Evolutionary conservation across 2,797 vertebrate genomes (phyloP), one percentile per base, ranked within the genome.

Genomic region (Phyllotis vaccarum): DNA sequence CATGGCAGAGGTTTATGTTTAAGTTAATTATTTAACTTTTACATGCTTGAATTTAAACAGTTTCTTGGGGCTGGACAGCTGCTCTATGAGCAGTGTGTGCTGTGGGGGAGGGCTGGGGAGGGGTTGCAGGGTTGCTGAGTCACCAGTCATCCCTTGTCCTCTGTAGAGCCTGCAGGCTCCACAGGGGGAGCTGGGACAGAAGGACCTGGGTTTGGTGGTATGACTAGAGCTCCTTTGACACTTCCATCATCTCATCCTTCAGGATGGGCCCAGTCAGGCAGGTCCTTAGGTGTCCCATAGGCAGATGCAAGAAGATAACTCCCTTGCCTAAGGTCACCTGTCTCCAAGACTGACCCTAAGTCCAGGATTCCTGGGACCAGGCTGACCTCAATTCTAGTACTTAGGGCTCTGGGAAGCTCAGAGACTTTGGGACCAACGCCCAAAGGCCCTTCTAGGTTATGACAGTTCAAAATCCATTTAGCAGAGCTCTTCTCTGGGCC

Each of bases 201-300:
- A 10, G 22, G 16, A 9, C 22, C 34, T 29, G 3, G 2, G 31
- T 76, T 64, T 5, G 76, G 34, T 11, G 12, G 62, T 72, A 62
- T n/a, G 3, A 5, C 7, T 6, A 21, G 37, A 21, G 7, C 3
- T 52, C 21, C 34, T 54, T 27, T 46, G 8, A 0, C 1, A 24
- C 9, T 1, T 34, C 2, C 5, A 4, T 19, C 29, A 9, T 24
- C 68, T n/a, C 54, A 10, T 72, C 40, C 66, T 64, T 72, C 3
- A 0, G 43, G 29, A 52, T 3, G 5, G 27, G 24, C 74, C 72
- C 24, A 5, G 31, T 40, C 34, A 70, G 5, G 70, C 54, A 14
- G 40, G 13, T 11, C 8, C 13, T n/a, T 58, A 40, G 66, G 31
- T 9, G 62, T 60, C 27, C 49, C 6, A 10, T 31, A 2, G 29